Conservation (phyloP, 2,113 vertebrate genomes). For the Catharus fuscescens region DNA sequence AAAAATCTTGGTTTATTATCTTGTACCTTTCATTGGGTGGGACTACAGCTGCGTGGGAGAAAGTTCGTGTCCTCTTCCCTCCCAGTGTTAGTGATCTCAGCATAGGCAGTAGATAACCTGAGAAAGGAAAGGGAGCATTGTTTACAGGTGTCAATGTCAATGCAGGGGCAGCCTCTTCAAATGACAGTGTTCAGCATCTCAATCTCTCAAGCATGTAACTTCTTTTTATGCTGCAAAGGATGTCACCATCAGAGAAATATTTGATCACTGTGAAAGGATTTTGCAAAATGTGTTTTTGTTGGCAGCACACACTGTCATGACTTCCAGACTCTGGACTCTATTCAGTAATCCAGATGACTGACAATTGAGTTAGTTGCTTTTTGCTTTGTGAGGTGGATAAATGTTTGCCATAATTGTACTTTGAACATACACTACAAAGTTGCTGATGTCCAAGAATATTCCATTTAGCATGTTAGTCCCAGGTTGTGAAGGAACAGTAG, state of each 20-base stretch:
- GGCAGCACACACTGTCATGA: background rate
- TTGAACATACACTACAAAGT: background rate
- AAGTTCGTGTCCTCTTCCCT: background rate
- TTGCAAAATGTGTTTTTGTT: constrained; percentile 38
- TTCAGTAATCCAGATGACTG: background rate
- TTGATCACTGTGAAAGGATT: background rate
- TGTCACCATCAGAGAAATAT: background rate
- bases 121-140: background rate
- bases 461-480: background rate
- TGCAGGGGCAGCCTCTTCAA: background rate
- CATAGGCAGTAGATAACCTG: background rate
- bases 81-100: background rate
- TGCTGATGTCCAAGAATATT: background rate
- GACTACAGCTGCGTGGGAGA: background rate
- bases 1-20: background rate
- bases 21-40: background rate
- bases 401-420: constrained; percentile 36
- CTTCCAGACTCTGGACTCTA: constrained; percentile 46
- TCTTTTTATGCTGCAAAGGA: background rate
- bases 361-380: constrained; percentile 2
- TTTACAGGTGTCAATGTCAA: background rate
- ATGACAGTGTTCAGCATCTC: background rate
- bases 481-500: background rate
- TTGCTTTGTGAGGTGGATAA: constrained; percentile 2
- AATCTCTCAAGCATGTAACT: background rate